Evolutionary conservation across 2,888 invertebrate species (phyloP), one percentile per base, ranked within the genome.

Genomic region (Amphipoea lucens): DNA sequence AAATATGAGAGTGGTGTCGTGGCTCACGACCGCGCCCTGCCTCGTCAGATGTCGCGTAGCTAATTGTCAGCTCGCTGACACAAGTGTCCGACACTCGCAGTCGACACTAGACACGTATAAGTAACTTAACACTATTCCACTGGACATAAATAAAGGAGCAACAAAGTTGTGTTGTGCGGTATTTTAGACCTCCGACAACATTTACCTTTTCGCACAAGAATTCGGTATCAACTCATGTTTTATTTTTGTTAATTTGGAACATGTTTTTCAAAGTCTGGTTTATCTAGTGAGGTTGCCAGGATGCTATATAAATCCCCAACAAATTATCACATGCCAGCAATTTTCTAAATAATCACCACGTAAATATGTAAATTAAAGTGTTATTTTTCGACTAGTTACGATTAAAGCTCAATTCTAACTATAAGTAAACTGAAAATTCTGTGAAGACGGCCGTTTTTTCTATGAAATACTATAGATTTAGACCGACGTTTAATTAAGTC

Each of bases 41-140:
- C 87, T 88, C 86, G 87, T 90, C 88, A 87, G 87, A 88, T 88
- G 87, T 90, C 89, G 88, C 90, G 78, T 84, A 79, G 90, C 88
- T 90, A 89, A 88, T 89, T 91, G 91, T 91, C 91, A 91, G 89
- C 87, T 85, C 62, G 81, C 87, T 89, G 90, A 90, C 90, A 89
- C 87, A 76, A 83, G 85, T 89, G 79, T 88, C 84, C 79, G 81
- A 87, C 87, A 84, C 69, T 75, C 72, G 74, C 84, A 78, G 69
- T 87, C 84, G 84, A 86, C 87, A 87, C 86, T 84, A 86, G 81
- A 81, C 65, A 82, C 78, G 72, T 84, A 83, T 87, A 79, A 81
- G 85, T 87, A 88, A 86, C 79, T 86, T 81, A 86, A 81, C 86
- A 67, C 79, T 76, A 45, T 65, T 48, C 74, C 78, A 78, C 65